phyloP scores from a whole-genome alignment of 1,140 invertebrate genomes.

The Habropoda laboriosa region DNA sequence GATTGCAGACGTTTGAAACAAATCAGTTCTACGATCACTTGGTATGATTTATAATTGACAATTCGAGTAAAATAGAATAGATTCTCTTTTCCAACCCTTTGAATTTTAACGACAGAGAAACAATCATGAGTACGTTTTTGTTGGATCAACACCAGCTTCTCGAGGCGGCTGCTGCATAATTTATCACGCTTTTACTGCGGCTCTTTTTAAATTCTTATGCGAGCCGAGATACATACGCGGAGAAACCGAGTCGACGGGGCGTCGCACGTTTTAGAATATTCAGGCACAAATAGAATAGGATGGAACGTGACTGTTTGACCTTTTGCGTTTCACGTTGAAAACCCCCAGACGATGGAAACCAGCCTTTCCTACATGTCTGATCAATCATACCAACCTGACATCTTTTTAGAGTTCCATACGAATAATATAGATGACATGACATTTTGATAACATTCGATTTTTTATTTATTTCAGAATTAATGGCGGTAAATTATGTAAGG shows the following conservation, averaged over 20 bases:
- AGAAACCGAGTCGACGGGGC: neutral
- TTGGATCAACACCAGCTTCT: neutral
- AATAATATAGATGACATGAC: too few species aligned
- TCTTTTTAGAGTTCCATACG: too few species aligned
- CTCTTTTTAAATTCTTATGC: slow-evolving; percentile 6
- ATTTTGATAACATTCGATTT: too few species aligned
- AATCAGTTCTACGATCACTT: too few species aligned
- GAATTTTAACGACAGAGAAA: neutral
- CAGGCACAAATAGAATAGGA: neutral
- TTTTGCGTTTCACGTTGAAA: neutral
- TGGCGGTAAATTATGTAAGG: too few species aligned
- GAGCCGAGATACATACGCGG: neutral
- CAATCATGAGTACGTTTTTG: neutral
- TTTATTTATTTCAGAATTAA: too few species aligned
- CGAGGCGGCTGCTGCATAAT: neutral
- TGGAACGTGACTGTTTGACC: neutral
- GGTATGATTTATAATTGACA: neutral
- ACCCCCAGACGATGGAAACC: neutral
- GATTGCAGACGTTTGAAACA: too few species aligned
- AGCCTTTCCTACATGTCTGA: too few species aligned
- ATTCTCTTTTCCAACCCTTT: neutral
- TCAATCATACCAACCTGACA: too few species aligned
- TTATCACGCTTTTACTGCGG: neutral
- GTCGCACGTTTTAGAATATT: slow-evolving; percentile 21
- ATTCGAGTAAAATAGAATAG: neutral